These are phyloP conservation scores for Chrysolina oricalcia DNA, from an alignment of 2,888 invertebrate genomes.

Conservation along the genomic window DNA sequence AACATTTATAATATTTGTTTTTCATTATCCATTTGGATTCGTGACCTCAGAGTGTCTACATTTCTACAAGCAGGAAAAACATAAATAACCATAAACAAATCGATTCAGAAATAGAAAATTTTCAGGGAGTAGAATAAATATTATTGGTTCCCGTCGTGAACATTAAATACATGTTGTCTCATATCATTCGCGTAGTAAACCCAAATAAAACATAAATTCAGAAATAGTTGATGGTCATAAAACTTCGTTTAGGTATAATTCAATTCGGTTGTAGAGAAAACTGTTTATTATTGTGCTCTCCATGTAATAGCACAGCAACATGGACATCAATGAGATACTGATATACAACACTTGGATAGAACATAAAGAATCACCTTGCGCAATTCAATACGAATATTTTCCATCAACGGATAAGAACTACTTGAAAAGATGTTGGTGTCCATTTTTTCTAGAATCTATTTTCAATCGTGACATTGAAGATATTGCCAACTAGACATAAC, in stretches of 20 bases:
- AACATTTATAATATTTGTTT: too few relatives aligned
- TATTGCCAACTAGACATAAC: too few relatives aligned
- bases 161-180: constrained; percentile 51
- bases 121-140: constrained; percentile 43
- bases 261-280: constrained; percentile 42
- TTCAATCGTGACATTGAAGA: too few relatives aligned
- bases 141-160: constrained; percentile 43
- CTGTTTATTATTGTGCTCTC: constrained; percentile 45
- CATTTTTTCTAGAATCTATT: too few relatives aligned
- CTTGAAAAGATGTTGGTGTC: too few relatives aligned
- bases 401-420: too few relatives aligned
- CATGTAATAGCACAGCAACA: constrained; percentile 17
- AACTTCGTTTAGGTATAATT: constrained; percentile 47
- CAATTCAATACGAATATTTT: too few relatives aligned
- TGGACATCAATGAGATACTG: not conserved
- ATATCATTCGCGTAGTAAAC: constrained; percentile 50
- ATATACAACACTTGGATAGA: not conserved
- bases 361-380: too few relatives aligned
- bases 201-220: constrained; percentile 51
- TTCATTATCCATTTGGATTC: not conserved
- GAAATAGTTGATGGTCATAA: constrained; percentile 48
- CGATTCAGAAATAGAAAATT: constrained; percentile 45
- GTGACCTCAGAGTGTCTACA: constrained; percentile 4
- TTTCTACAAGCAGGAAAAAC: constrained; percentile 3
- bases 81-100: constrained; percentile 40